A percentile compares a stretch with the other conserved stretches of the same genome.
Evolutionary conservation across 2,888 invertebrate genomes (phyloP).

Genomic region (Lydus trimaculatus): DNA sequence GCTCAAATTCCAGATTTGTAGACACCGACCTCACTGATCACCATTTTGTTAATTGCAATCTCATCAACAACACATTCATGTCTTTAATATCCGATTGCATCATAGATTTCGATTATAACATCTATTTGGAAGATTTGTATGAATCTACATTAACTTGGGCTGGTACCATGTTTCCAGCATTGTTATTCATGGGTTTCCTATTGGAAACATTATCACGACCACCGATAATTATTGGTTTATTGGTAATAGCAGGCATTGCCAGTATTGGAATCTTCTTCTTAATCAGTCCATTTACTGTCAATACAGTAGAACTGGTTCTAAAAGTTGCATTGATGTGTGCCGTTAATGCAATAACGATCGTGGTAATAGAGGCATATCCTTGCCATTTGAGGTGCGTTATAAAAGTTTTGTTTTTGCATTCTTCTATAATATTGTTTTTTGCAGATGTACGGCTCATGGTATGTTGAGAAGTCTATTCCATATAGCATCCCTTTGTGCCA

Average conservation of each 20-base stretch:
- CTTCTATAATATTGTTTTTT: constrained; percentile 14
- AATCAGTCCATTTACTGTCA: constrained; percentile 56
- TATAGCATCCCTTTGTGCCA: constrained; percentile 62
- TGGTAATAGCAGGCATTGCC: constrained; percentile 59
- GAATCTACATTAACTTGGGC: constrained; percentile 57
- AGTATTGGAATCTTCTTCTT: constrained; percentile 65
- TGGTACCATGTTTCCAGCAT: constrained; percentile 61
- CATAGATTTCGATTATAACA: constrained; percentile 65
- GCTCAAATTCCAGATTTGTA: constrained; percentile 64
- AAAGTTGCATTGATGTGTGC: constrained; percentile 62
- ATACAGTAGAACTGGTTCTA: constrained; percentile 58
- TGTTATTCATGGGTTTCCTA: constrained; percentile 57
- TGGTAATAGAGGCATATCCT: constrained; percentile 65
- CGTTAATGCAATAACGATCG: constrained; percentile 62
- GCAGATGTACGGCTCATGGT: constrained; percentile 67
- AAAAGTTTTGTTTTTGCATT: constrained; percentile 14
- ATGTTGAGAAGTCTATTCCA: constrained; percentile 64
- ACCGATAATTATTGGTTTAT: constrained; percentile 50
- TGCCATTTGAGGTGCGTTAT: constrained; percentile 67
- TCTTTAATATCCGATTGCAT: constrained; percentile 58
- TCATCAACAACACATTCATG: constrained; percentile 65
- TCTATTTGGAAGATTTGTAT: constrained; percentile 64
- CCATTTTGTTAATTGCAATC: constrained; percentile 68
- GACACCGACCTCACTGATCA: constrained; percentile 70
- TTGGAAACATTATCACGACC: constrained; percentile 52